phyloP scores from a whole-genome alignment of 2,888 invertebrate species.

The Drosophila quinaria region DNA sequence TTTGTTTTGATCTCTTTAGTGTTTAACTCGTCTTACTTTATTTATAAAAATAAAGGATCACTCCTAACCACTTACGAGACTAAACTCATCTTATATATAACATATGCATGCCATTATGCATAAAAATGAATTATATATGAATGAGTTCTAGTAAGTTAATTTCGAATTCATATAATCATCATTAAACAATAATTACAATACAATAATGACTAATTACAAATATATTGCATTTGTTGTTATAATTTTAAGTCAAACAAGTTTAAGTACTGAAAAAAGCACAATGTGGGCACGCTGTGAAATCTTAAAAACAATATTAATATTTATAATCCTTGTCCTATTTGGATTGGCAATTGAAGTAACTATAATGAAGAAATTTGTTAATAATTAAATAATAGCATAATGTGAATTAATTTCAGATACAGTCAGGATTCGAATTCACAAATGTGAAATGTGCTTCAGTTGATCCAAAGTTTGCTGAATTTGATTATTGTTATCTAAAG shows the following conservation, averaged over 20 bases:
- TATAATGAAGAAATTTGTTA: background rate
- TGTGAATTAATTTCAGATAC: constrained; percentile 3
- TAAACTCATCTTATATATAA: background rate
- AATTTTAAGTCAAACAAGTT: background rate
- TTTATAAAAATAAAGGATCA: too few relatives aligned
- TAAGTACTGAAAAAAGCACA: background rate
- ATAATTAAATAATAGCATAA: background rate
- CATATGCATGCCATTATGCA: too few relatives aligned
- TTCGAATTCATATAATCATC: background rate
- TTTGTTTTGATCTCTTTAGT: background rate
- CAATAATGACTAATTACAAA: background rate
- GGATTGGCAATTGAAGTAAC: background rate
- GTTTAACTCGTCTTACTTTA: too few relatives aligned
- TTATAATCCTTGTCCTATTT: background rate
- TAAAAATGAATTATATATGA: background rate
- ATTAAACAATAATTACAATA: constrained; percentile 6
- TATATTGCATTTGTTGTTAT: background rate
- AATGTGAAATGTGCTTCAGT: constrained; percentile 33
- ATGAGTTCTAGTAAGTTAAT: background rate
- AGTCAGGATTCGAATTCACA: constrained; percentile 35
- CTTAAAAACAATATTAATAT: background rate
- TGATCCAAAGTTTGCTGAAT: constrained; percentile 1
- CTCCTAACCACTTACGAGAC: too few relatives aligned
- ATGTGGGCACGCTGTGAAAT: background rate
- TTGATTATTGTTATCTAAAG: constrained; percentile 37